A percentile compares a stretch with the other conserved stretches of the same genome.
These are phyloP conservation scores for Macrocentrus cingulum DNA, from an alignment of 1,140 invertebrate species.

Conservation along the genomic window DNA sequence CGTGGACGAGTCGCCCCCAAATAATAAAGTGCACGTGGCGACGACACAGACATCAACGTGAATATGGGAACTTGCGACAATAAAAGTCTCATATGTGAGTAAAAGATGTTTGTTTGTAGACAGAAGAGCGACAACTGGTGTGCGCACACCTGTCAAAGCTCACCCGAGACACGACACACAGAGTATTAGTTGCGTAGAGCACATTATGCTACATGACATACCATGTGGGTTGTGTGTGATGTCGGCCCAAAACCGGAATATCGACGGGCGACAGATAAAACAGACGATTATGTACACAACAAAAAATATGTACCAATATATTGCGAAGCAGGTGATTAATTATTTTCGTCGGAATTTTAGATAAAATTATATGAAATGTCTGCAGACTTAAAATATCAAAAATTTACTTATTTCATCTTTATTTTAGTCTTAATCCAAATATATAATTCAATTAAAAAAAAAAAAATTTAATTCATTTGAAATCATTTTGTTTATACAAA, in stretches of 20 bases:
- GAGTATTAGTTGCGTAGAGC: too few species aligned
- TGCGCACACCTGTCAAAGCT: constrained; percentile 23
- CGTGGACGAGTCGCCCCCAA: not conserved
- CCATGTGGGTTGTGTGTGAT: constrained; percentile 23
- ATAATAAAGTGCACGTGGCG: not conserved
- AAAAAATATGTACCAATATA: not conserved
- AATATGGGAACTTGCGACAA: too few species aligned
- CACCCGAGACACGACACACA: not conserved
- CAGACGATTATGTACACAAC: not conserved
- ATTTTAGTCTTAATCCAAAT: too few species aligned
- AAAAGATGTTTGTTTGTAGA: constrained; percentile 9
- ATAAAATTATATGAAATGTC: too few species aligned
- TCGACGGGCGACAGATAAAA: not conserved
- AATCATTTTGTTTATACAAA: too few species aligned
- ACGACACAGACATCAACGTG: not conserved
- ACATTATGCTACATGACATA: not conserved
- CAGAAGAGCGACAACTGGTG: too few species aligned
- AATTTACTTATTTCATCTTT: too few species aligned
- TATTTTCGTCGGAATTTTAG: too few species aligned
- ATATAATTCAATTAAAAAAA: too few species aligned
- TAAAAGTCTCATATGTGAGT: not conserved
- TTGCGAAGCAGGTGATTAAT: too few species aligned
- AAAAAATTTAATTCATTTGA: too few species aligned
- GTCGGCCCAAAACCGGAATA: constrained; percentile 13
- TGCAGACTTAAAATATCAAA: too few species aligned